Evolutionary conservation across 2,888 invertebrate species (phyloP), one percentile per base, ranked within the genome.

Genomic region (Coecobrya sp.): DNA sequence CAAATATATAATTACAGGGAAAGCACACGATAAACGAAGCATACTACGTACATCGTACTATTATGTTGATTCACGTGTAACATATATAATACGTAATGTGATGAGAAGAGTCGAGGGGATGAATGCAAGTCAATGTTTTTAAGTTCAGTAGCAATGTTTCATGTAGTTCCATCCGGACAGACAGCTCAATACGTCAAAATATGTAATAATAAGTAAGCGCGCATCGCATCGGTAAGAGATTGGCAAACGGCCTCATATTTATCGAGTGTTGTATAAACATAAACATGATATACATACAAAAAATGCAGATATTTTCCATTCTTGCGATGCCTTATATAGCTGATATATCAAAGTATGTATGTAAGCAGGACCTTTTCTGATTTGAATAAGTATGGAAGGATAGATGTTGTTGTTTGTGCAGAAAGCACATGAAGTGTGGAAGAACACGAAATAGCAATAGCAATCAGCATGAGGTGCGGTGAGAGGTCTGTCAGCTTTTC

Each of bases 391-490:
- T 27, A 52, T 10, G 13, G 22, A 27, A 25, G 13, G 70, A 73
- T 79, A 52, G 79, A 27, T 16, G 49, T 79, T 79, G 79, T 79
- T 79, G 52, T 52, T 52, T 79, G 79, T 16, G 76, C 30, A 73
- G 25, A 79, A 79, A 10, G 79, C 8, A 52, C 30, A 79, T 55
- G n/a, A 79, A 79, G 52, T 79, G 52, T n/a, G 59, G 42, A 42
- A 42, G 76, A 85, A 85, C 65, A 85, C 25, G 49, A 27, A 85
- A 85, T 68, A 49, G 85, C 42, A 68, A 68, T 85, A 65, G 65
- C 65, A 85, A 84, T 84, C 84, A 73, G 86, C 73, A 73, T 73
- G 86, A 86, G 55, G 86, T 55, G 55, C 86, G 55, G 73, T 86
- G 86, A 86, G 73, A 73, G 86, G 55, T 73, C 86, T 86, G 49